phyloP scores from a whole-genome alignment of 2,797 vertebrate genomes.

The Salarias fasciatus region DNA sequence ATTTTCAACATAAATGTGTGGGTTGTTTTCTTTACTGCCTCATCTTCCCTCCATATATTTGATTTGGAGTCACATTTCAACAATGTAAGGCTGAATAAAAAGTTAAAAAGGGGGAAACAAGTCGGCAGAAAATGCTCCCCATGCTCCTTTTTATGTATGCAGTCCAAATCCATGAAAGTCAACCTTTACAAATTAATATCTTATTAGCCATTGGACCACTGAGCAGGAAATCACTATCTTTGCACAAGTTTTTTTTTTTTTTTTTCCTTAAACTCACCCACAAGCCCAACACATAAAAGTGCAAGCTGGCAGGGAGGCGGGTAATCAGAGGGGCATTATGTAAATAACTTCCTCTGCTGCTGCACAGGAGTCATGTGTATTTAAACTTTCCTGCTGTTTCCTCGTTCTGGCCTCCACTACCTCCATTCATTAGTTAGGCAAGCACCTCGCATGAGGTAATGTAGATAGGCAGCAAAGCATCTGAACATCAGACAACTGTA shows the following conservation, averaged over 20 bases:
- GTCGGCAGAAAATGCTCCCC: too few relatives aligned
- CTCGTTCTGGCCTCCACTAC: constrained; percentile 23
- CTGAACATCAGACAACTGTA: constrained; percentile 27
- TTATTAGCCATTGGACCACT: constrained; percentile 48
- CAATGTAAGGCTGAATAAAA: background rate
- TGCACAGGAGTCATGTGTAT: constrained; percentile 38
- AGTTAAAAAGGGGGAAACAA: too few relatives aligned
- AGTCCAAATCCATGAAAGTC: constrained; percentile 43
- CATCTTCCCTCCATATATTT: background rate
- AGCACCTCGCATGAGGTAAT: constrained; percentile 39
- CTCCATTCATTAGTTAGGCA: constrained; percentile 54
- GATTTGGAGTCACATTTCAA: constrained; percentile 12
- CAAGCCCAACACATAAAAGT: constrained; percentile 51
- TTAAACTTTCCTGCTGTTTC: constrained; percentile 67
- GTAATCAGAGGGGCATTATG: constrained; percentile 66
- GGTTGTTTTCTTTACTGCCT: constrained; percentile 12
- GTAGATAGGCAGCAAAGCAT: constrained; percentile 9
- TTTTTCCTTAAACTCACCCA: constrained; percentile 32
- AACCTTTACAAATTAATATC: constrained; percentile 48
- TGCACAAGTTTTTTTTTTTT: constrained; percentile 1
- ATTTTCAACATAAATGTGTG: constrained; percentile 9
- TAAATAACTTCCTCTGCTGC: constrained; percentile 61
- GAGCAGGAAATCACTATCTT: constrained; percentile 41
- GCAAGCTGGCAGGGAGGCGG: constrained; percentile 32
- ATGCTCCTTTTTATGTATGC: constrained; percentile 46